Base-by-base conservation (phyloP, 2,888 invertebrate genomes). In the Caenorhabditis plicata region DNA sequence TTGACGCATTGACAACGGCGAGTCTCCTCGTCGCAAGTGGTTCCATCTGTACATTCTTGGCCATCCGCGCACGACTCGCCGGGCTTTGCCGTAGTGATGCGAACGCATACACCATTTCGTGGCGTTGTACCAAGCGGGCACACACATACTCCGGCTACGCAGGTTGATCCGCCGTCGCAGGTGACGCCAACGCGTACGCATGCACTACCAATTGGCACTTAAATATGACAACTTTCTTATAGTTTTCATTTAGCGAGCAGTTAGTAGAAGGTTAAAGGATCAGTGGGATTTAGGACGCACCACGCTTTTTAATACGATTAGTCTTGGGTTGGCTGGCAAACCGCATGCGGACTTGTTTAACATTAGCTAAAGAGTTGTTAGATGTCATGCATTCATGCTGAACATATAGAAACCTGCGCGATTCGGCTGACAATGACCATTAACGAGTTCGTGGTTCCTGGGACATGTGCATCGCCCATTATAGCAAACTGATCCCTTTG, bases 351-450 rank as follows among this genome's bases (percentile, higher is more conserved):
- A 60, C 49, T 49, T 42, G 40, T n/a, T 50, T 53, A 29, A 60
- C 49, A 46, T 60, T 60, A 33, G 42, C 35, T 11, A 60, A 46
- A 31, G 60, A 20, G 31, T 4, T 29, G 43, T 49, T 22, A 15
- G 26, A 33, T 45, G 11, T 29, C 29, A 9, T 29, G 29, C 8
- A 29, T 11, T 29, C n/a, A 32, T 32, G 5, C 4, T 36, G 33
- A 5, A 9, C 15, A 19, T 3, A 11, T 19, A 19, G 19, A 19
- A 19, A 36, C 80, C 80, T 39, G 73, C 72, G 42, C 70, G 66
- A n/a, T 77, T 75, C 7, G 78, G 74, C 32, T 78, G 62, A 50
- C 80, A 80, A 43, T 68, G 66, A 15, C 71, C 73, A 51, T 80
- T 80, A 44, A 78, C 41, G 0, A 62, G 33, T 19, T 55, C 53